These are phyloP conservation scores for Cottoperca gobio DNA, from an alignment of 2,797 vertebrate species.

Conservation along the genomic window DNA sequence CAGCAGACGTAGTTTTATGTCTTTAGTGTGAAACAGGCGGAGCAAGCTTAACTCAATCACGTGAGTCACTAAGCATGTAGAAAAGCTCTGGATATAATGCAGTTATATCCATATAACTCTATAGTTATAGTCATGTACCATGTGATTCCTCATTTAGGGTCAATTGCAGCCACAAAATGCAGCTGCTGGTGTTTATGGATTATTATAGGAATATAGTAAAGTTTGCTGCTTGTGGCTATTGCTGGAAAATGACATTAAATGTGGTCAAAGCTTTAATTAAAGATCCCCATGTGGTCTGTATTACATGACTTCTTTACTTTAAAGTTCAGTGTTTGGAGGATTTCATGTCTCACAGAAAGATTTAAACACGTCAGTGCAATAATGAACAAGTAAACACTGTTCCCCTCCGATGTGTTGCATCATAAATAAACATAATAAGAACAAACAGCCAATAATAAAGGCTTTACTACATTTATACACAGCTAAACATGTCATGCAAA, in stretches of 20 bases:
- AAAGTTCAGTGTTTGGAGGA: neutral
- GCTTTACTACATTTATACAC: neutral
- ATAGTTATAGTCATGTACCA: no score
- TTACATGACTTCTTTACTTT: neutral
- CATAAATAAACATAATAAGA: neutral
- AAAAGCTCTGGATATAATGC: no score
- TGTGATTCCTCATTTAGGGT: neutral
- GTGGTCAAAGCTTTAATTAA: constrained; percentile 6
- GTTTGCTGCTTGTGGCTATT: neutral
- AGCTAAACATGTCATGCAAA: no score
- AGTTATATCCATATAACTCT: no score
- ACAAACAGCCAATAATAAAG: neutral
- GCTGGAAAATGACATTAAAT: neutral
- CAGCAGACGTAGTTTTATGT: no score
- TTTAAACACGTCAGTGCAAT: neutral
- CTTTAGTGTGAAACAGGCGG: no score
- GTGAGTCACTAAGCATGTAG: no score
- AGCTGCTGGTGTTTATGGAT: neutral
- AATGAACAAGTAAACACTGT: neutral
- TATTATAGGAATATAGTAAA: neutral
- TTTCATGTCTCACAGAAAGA: neutral
- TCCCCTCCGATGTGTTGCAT: neutral
- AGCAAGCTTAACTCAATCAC: no score
- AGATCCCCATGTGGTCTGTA: neutral
- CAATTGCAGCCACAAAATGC: neutral